A percentile compares a stretch with the other conserved stretches of the same genome.
phyloP scores from a whole-genome alignment of 1,140 invertebrate genomes.

The Heliconius hewitsoni region DNA sequence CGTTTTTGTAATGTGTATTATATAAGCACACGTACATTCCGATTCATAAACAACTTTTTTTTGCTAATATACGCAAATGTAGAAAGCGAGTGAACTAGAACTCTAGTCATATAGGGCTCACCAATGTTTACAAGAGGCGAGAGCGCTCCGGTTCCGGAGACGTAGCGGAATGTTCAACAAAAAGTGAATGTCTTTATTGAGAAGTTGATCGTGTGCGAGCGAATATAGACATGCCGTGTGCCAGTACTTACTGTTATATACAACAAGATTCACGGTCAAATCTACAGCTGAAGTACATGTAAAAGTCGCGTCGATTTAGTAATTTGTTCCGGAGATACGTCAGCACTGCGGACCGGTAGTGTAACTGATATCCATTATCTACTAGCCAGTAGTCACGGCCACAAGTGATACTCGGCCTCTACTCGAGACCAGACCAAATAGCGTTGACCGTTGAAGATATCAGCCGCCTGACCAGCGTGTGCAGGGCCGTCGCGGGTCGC shows the following conservation, averaged over 20 bases:
- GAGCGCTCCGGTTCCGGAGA: constrained; percentile 32
- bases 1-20: neutral
- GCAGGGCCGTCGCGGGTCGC: no score
- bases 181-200: constrained; percentile 49
- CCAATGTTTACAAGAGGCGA: constrained; percentile 32
- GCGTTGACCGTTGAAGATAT: neutral
- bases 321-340: neutral
- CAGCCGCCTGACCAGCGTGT: neutral
- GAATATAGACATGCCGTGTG: neutral
- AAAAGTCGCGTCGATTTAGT: no score
- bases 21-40: neutral
- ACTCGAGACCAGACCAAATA: neutral
- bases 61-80: constrained; percentile 3
- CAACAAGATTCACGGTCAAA: neutral
- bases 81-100: constrained; percentile 21
- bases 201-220: constrained; percentile 28
- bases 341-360: neutral
- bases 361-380: neutral
- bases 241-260: neutral
- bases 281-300: no score
- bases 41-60: neutral
- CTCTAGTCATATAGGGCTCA: constrained; percentile 22
- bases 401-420: neutral
- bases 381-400: neutral
- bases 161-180: constrained; percentile 31